These are phyloP conservation scores for Poecile montanus DNA, from an alignment of 2,797 vertebrate genomes.

Conservation along the genomic window DNA sequence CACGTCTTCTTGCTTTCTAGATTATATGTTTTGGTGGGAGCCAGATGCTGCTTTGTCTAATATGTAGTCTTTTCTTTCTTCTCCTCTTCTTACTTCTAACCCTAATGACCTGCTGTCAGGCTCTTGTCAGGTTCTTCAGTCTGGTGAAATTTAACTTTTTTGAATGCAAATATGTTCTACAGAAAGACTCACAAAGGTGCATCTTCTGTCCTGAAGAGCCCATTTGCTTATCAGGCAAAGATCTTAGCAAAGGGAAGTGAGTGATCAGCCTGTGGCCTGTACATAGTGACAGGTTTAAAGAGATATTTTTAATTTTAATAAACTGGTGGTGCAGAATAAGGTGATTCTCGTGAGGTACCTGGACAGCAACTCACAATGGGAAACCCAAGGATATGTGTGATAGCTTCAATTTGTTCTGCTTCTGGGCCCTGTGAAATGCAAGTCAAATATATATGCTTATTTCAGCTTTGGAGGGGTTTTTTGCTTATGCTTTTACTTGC, in stretches of 20 bases:
- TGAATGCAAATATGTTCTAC: background rate
- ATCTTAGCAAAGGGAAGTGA: background rate
- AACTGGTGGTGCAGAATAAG: background rate
- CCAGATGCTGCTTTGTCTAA: background rate
- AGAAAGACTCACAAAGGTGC: background rate
- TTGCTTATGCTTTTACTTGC: background rate
- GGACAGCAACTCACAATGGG: background rate
- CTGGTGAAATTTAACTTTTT: background rate
- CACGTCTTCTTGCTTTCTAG: background rate
- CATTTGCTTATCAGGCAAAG: background rate
- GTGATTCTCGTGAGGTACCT: background rate
- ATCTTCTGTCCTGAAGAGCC: background rate
- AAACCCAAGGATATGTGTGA: background rate
- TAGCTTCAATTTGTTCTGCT: background rate
- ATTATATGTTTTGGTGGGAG: background rate
- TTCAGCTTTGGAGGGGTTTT: background rate
- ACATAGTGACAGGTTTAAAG: background rate
- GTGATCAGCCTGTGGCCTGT: background rate
- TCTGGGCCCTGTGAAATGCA: background rate
- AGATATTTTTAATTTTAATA: background rate
- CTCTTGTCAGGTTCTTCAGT: background rate
- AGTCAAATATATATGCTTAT: background rate
- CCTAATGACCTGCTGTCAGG: background rate
- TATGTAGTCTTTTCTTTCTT: background rate
- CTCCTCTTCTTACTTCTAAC: background rate